Evolutionary conservation across 2,797 vertebrate genomes (phyloP).

Genomic region (Tiaroga cobitis): DNA sequence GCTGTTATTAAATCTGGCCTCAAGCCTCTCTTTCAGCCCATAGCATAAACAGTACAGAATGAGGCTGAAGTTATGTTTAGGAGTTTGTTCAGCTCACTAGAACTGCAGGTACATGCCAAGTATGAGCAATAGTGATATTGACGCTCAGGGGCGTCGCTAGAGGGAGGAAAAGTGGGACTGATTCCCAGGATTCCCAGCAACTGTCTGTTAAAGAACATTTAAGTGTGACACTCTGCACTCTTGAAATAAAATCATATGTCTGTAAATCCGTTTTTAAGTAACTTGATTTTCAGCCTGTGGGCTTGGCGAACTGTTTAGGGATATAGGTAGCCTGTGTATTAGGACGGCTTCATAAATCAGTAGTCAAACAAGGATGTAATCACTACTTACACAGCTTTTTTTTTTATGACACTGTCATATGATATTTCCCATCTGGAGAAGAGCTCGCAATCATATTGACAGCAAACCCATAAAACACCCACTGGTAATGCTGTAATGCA

Average conservation of each 20-base stretch:
- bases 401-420: neutral
- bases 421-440: neutral
- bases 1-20: neutral
- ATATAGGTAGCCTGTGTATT: constrained; percentile 22
- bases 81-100: neutral
- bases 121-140: neutral
- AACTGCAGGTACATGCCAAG: neutral
- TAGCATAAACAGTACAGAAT: neutral
- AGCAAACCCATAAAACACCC: constrained; percentile 1
- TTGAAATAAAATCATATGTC: constrained; percentile 13
- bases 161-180: neutral
- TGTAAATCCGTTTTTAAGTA: constrained; percentile 3
- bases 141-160: neutral
- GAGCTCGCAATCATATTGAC: constrained; percentile 3
- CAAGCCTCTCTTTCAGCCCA: neutral
- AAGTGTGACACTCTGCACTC: neutral
- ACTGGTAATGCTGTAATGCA: neutral
- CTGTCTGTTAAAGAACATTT: neutral
- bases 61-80: neutral
- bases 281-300: constrained; percentile 17
- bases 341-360: constrained; percentile 26
- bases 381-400: neutral
- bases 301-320: constrained; percentile 4
- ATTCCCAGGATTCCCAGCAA: neutral
- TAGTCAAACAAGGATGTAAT: constrained; percentile 6